Evolutionary conservation across 2,113 vertebrate species (phyloP).

Genomic region (Phoxinus phoxinus): DNA sequence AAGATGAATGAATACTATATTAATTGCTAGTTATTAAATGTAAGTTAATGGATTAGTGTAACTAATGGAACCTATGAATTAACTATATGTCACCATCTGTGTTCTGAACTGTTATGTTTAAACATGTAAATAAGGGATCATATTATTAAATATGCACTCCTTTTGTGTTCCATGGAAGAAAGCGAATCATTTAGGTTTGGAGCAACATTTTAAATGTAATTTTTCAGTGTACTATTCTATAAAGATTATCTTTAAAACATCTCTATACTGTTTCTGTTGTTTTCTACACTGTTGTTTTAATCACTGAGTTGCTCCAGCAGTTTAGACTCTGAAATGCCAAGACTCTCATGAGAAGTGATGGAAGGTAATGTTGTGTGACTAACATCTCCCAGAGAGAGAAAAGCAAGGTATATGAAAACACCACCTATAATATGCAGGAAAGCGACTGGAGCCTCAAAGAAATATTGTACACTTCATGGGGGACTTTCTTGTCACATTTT

Average conservation of each 20-base stretch:
- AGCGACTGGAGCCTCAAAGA: neutral
- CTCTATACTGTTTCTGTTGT: neutral
- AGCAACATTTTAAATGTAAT: neutral
- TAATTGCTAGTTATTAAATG: no score
- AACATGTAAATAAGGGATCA: no score
- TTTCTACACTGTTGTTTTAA: constrained; percentile 15
- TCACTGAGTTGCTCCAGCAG: constrained; percentile 9
- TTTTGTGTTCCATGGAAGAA: neutral
- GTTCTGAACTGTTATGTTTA: no score
- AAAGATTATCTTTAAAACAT: neutral
- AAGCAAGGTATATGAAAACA: constrained; percentile 9
- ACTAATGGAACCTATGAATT: no score
- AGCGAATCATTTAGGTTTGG: neutral
- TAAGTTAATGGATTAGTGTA: no score
- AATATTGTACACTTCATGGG: neutral
- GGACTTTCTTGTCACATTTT: constrained; percentile 3
- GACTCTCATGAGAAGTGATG: constrained; percentile 34
- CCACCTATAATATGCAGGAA: constrained; percentile 17
- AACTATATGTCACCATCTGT: no score
- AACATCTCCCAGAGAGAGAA: constrained; percentile 30
- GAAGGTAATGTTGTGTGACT: constrained; percentile 50
- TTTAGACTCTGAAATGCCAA: constrained; percentile 27
- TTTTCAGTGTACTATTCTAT: neutral
- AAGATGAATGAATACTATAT: no score
- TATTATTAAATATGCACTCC: neutral